phyloP scores from a whole-genome alignment of 2,113 vertebrate genomes.

The Dasyprocta punctata region DNA sequence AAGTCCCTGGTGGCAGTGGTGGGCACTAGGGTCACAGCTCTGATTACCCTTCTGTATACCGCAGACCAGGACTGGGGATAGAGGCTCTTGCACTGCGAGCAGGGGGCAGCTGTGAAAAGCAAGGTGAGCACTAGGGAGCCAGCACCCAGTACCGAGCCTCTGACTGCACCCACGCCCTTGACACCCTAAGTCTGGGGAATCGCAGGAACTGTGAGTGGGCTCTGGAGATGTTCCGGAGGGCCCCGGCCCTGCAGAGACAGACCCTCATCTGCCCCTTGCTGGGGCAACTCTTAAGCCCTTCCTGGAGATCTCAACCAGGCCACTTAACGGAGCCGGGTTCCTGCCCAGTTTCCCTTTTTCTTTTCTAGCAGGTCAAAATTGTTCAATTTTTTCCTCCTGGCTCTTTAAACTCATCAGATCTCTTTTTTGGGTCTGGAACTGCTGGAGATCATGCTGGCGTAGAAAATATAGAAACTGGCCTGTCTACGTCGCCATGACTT shows the following conservation, averaged over 20 bases:
- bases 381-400: background rate
- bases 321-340: background rate
- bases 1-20: background rate
- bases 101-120: background rate
- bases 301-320: background rate
- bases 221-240: background rate
- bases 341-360: background rate
- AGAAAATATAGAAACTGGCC: constrained; percentile 52
- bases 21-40: background rate
- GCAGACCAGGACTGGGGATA: background rate
- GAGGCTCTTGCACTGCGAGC: background rate
- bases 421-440: background rate
- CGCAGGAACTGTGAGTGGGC: background rate
- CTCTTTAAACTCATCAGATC: background rate
- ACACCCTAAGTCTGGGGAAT: background rate
- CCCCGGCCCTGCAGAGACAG: background rate
- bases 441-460: background rate
- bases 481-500: constrained; percentile 71
- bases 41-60: background rate
- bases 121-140: background rate
- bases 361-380: background rate
- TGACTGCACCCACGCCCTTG: background rate
- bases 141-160: background rate
- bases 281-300: background rate
- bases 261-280: background rate